These are phyloP conservation scores for Galerucella pusilla DNA, from an alignment of 2,888 invertebrate genomes.

Conservation along the genomic window DNA sequence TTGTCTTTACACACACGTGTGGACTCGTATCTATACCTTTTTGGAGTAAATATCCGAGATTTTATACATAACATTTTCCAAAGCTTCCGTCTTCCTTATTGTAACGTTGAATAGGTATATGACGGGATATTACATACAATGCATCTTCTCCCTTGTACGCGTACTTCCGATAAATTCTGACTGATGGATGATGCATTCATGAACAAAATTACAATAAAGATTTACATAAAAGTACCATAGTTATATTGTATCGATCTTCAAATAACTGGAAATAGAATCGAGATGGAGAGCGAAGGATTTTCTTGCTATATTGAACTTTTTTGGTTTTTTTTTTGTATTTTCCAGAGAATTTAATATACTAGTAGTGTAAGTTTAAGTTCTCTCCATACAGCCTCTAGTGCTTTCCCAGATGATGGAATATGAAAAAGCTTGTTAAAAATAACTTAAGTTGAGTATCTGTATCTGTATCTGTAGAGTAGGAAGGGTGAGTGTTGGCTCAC, in stretches of 20 bases:
- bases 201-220: not conserved
- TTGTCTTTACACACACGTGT: not conserved
- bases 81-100: not conserved
- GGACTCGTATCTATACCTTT: not conserved
- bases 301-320: too few relatives aligned
- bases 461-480: too few relatives aligned
- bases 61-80: constrained; percentile 1
- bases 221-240: not conserved
- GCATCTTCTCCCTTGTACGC: not conserved
- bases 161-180: constrained; percentile 3
- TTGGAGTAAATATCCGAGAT: constrained; percentile 1
- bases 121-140: not conserved
- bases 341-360: too few relatives aligned
- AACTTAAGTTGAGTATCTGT: too few relatives aligned
- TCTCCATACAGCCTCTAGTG: too few relatives aligned
- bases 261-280: too few relatives aligned
- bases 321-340: too few relatives aligned
- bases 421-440: too few relatives aligned
- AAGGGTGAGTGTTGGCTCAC: too few relatives aligned
- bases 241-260: not conserved
- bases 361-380: too few relatives aligned
- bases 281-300: too few relatives aligned
- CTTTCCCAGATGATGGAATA: too few relatives aligned
- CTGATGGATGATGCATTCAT: not conserved
- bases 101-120: not conserved